Conservation (phyloP, 2,888 invertebrate species). For the Pocota personata region DNA sequence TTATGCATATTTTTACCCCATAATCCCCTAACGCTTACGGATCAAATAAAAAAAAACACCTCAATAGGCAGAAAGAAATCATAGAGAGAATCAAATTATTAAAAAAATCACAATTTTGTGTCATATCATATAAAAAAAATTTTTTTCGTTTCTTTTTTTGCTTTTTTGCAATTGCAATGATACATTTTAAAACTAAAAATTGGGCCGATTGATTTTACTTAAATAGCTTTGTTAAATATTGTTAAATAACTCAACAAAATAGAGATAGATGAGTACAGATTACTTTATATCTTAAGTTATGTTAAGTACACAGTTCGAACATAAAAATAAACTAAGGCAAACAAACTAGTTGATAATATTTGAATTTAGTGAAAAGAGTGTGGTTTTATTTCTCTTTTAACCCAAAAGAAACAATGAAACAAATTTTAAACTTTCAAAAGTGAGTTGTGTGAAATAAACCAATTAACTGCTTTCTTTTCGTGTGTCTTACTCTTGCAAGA, state of each 20-base stretch:
- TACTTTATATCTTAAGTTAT: conserved; percentile 62
- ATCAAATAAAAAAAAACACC: conserved; percentile 50
- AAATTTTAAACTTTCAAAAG: conserved; percentile 55
- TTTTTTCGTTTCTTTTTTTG: conserved; percentile 18
- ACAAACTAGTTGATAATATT: conserved; percentile 53
- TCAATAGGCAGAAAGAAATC: conserved; percentile 31
- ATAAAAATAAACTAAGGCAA: conserved; percentile 59
- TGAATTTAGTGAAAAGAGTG: conserved; percentile 39
- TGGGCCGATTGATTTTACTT: conserved; percentile 73
- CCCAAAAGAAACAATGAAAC: conserved; percentile 12
- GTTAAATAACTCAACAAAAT: conserved; percentile 61
- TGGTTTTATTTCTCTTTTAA: conserved; percentile 50
- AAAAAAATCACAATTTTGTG: conserved; percentile 72
- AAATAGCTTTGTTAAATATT: conserved; percentile 54
- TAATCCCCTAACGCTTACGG: conserved; percentile 22
- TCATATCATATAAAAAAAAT: conserved; percentile 41
- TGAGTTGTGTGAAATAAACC: conserved; percentile 29
- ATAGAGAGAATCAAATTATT: conserved; percentile 64
- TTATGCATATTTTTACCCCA: conserved; percentile 2
- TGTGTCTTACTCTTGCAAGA: conserved; percentile 14
- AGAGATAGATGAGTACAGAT: conserved; percentile 53
- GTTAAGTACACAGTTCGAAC: conserved; percentile 58
- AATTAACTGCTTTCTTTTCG: conserved; percentile 28
- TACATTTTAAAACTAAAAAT: conserved; percentile 73
- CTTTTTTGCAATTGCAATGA: conserved; percentile 42